phyloP scores from a whole-genome alignment of 2,113 vertebrate genomes.

The mouse (Mus musculus) region DNA sequence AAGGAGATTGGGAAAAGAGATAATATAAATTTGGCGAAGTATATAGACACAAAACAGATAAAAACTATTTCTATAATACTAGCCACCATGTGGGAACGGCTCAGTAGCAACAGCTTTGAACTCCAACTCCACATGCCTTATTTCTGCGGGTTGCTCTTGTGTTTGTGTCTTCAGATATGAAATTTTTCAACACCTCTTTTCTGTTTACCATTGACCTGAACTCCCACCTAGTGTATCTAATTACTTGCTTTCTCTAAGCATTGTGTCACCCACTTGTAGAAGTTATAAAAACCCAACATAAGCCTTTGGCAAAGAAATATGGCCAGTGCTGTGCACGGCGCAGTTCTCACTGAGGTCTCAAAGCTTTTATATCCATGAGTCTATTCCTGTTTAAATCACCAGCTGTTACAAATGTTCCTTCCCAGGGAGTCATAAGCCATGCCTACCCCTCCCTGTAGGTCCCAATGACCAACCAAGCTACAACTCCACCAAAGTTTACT shows the following conservation, averaged over 20 bases:
- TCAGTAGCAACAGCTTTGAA: not conserved
- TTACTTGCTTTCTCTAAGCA: conserved; percentile 53
- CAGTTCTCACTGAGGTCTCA: conserved; percentile 21
- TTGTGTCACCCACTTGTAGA: conserved; percentile 31
- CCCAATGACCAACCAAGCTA: not conserved
- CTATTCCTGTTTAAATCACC: not conserved
- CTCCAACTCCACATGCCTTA: not conserved
- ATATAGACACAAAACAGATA: conserved; percentile 22
- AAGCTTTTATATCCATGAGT: not conserved
- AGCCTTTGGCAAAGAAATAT: conserved; percentile 4
- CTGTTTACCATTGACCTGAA: conserved; percentile 56
- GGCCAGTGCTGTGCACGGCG: not conserved
- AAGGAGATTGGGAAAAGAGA: not conserved
- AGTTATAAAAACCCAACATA: conserved; percentile 53
- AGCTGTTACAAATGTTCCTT: not conserved
- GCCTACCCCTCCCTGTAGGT: not conserved
- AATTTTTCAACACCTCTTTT: conserved; percentile 44
- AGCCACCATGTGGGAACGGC: not conserved
- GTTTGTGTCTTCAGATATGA: not conserved
- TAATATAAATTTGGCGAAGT: not conserved
- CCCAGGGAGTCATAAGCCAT: not conserved
- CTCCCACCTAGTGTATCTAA: not conserved
- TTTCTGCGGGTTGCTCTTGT: conserved; percentile 1
- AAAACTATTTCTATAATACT: conserved; percentile 35
- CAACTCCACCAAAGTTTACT: not conserved